Conservation (phyloP, 2,113 vertebrate genomes). For the Forbesichthys agassizii region DNA sequence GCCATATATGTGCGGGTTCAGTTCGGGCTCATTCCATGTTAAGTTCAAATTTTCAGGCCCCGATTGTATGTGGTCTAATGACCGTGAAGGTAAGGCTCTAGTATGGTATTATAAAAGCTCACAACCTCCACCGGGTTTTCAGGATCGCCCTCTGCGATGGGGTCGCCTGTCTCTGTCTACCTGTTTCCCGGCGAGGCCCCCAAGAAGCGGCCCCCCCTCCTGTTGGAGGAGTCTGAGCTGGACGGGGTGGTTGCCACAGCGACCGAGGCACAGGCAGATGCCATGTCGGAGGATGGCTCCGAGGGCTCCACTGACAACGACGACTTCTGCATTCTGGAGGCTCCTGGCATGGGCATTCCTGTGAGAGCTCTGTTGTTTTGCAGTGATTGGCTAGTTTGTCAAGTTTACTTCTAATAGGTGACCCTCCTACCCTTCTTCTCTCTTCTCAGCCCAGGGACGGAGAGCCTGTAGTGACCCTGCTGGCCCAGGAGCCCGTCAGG, state of each 20-base stretch:
- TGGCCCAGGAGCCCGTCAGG: constrained; percentile 75
- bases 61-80: neutral
- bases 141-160: constrained; percentile 74
- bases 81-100: neutral
- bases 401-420: neutral
- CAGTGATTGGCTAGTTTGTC: neutral
- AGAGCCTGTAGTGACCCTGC: constrained; percentile 85
- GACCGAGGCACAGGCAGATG: constrained; percentile 70
- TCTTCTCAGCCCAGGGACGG: constrained; percentile 81
- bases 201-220: constrained; percentile 37
- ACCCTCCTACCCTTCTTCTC: neutral
- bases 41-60: too few species aligned
- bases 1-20: too few species aligned
- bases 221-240: constrained; percentile 62
- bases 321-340: constrained; percentile 91
- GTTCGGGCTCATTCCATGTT: too few species aligned
- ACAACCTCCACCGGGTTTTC: constrained; percentile 12
- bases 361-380: constrained; percentile 62
- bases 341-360: constrained; percentile 89
- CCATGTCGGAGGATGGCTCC: constrained; percentile 75
- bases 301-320: constrained; percentile 85
- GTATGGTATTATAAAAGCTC: neutral
- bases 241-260: constrained; percentile 70
- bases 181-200: constrained; percentile 86
- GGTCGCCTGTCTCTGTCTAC: constrained; percentile 85